Evolutionary conservation across 2,888 invertebrate species (phyloP).

Genomic region (Drosophila affinis): DNA sequence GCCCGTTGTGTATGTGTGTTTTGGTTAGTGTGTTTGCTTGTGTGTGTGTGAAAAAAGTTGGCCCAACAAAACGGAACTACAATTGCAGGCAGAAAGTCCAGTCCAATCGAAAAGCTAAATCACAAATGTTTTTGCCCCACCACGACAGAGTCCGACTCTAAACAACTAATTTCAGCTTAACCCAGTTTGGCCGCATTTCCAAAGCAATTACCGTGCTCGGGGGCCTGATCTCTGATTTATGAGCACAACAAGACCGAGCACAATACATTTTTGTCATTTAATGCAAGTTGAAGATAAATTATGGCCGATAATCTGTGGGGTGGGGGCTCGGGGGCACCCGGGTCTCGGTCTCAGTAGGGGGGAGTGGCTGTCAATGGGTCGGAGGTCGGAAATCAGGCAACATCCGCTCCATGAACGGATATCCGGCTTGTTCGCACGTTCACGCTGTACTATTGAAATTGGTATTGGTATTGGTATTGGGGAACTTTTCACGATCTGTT

Average conservation of each 20-base stretch:
- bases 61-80: conserved; percentile 39
- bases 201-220: conserved; percentile 64
- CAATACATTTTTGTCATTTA: conserved; percentile 60
- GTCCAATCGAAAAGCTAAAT: conserved; percentile 71
- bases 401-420: conserved; percentile 73
- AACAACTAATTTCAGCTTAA: conserved; percentile 76
- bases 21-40: conserved; percentile 23
- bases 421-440: conserved; percentile 76
- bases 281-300: conserved; percentile 70
- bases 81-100: conserved; percentile 38
- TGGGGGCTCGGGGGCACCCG: not conserved
- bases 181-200: conserved; percentile 69
- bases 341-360: too few relatives aligned
- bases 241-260: conserved; percentile 44
- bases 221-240: conserved; percentile 66
- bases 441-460: conserved; percentile 51
- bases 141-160: conserved; percentile 50
- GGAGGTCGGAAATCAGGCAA: conserved; percentile 75
- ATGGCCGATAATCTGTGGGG: conserved; percentile 40
- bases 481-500: not conserved
- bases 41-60: conserved; percentile 37
- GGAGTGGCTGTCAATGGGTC: conserved; percentile 62
- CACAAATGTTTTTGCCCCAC: conserved; percentile 58
- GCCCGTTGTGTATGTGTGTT: conserved; percentile 44
- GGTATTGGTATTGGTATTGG: not conserved